Evolutionary conservation across 2,888 invertebrate genomes (phyloP).

Genomic region (Dolichopus griseipennis): DNA sequence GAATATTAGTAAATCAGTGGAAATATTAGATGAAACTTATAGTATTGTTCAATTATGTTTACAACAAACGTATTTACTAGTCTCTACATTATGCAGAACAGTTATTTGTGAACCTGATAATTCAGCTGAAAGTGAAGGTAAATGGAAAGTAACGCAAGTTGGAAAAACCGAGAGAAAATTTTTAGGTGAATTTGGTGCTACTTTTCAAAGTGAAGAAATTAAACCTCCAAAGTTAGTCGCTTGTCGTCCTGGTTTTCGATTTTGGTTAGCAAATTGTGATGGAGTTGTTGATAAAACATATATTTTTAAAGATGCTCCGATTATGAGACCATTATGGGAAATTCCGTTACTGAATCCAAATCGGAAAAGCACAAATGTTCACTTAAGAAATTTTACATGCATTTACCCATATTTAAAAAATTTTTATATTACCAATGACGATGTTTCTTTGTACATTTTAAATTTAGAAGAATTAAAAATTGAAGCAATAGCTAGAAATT

Average conservation of each 20-base stretch:
- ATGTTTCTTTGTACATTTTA: conserved; percentile 61
- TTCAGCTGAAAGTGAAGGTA: conserved; percentile 36
- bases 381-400: conserved; percentile 49
- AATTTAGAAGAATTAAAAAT: conserved; percentile 62
- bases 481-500: conserved; percentile 55
- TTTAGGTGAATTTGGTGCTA: conserved; percentile 56
- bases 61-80: conserved; percentile 60
- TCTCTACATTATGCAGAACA: conserved; percentile 75
- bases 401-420: conserved; percentile 60
- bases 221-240: conserved; percentile 51
- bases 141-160: conserved; percentile 67
- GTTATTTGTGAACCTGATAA: conserved; percentile 61
- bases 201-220: conserved; percentile 39
- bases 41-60: conserved; percentile 79
- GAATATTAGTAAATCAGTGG: conserved; percentile 75
- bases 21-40: conserved; percentile 75
- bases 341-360: conserved; percentile 65
- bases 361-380: conserved; percentile 24
- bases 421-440: conserved; percentile 65
- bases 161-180: conserved; percentile 81
- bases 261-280: conserved; percentile 69
- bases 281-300: conserved; percentile 79
- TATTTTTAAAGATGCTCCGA: conserved; percentile 62
- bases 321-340: conserved; percentile 50
- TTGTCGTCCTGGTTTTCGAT: conserved; percentile 69